Evolutionary conservation across 1,140 invertebrate species (phyloP).

Genomic region (Drosophila paulistorum): DNA sequence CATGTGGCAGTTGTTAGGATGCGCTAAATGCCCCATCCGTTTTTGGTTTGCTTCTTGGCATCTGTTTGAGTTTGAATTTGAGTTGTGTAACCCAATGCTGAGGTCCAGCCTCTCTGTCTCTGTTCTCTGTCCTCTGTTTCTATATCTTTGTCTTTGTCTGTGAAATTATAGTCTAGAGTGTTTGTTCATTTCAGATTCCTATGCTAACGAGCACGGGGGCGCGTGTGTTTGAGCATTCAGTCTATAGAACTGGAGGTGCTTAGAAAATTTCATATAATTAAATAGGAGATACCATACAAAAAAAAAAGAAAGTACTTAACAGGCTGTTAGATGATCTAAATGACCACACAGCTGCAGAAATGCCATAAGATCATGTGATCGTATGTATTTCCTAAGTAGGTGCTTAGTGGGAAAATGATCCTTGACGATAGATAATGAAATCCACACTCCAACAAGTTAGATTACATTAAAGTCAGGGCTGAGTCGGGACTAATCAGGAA

Average conservation of each 20-base stretch:
- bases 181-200: slow-evolving; percentile 50
- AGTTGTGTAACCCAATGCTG: slow-evolving; percentile 70
- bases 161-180: slow-evolving; percentile 50
- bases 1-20: slow-evolving; percentile 78
- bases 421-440: background rate
- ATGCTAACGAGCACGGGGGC: slow-evolving; percentile 61
- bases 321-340: slow-evolving; percentile 31
- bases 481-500: background rate
- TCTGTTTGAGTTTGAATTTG: slow-evolving; percentile 73
- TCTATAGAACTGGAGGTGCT: slow-evolving; percentile 46
- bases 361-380: slow-evolving; percentile 21
- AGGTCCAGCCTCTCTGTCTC: slow-evolving; percentile 12
- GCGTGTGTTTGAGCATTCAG: slow-evolving; percentile 23
- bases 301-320: slow-evolving; percentile 20
- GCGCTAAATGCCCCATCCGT: slow-evolving; percentile 69
- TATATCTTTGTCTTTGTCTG: background rate
- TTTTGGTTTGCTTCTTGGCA: slow-evolving; percentile 34
- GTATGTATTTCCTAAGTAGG: slow-evolving; percentile 41
- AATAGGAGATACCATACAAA: slow-evolving; percentile 22
- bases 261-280: slow-evolving; percentile 47
- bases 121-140: background rate
- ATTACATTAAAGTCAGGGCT: slow-evolving; percentile 29
- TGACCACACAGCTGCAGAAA: slow-evolving; percentile 40
- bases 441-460: slow-evolving; percentile 7
- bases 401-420: background rate